A percentile compares a stretch with the other conserved stretches of the same genome.
These are phyloP conservation scores for Oasisia sp. DNA, from an alignment of 2,888 invertebrate species.

Conservation along the genomic window DNA sequence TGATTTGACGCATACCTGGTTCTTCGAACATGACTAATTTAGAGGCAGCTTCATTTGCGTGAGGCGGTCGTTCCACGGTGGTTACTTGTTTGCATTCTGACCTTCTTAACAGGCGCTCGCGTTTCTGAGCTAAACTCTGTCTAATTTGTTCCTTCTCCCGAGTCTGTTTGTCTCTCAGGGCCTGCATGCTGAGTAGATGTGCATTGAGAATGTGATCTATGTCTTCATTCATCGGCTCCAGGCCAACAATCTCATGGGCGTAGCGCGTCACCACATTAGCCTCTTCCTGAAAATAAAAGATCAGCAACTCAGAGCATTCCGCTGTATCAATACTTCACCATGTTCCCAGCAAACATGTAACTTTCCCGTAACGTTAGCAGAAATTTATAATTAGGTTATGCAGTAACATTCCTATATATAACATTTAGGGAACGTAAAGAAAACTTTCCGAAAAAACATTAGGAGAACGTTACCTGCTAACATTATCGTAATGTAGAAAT, in stretches of 20 bases:
- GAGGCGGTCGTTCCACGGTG: not conserved
- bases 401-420: too few relatives aligned
- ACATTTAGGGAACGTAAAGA: too few relatives aligned
- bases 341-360: too few relatives aligned
- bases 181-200: not conserved
- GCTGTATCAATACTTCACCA: not conserved
- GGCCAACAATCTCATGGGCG: not conserved
- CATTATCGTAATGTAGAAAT: too few relatives aligned
- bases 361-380: too few relatives aligned
- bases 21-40: not conserved
- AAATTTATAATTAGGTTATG: too few relatives aligned
- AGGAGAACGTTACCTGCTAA: too few relatives aligned
- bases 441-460: too few relatives aligned
- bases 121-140: not conserved
- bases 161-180: not conserved
- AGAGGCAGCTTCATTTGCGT: not conserved
- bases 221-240: not conserved
- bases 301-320: not conserved
- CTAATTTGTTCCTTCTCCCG: not conserved
- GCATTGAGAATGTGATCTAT: not conserved
- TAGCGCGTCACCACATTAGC: not conserved
- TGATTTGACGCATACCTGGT: not conserved
- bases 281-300: not conserved
- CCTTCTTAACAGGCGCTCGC: not conserved
- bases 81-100: not conserved